Percentiles rank a stretch among this genome's conserved stretches.
phyloP scores from a whole-genome alignment of 2,113 vertebrate species.

The Mesembrinibis cayennensis region DNA sequence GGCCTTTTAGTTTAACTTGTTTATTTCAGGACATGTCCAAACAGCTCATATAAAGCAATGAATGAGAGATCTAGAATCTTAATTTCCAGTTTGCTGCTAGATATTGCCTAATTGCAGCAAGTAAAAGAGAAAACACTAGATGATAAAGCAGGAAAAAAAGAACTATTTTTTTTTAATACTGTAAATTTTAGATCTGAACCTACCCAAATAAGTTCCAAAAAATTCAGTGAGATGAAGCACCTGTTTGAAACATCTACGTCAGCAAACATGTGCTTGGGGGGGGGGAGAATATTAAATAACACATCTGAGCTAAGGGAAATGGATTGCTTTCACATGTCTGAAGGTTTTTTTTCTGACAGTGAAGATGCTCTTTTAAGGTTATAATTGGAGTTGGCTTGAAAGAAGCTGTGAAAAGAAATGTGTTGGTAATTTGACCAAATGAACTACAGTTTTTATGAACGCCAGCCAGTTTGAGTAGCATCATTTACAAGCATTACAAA shows the following conservation, averaged over 20 bases:
- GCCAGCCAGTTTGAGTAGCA: not conserved
- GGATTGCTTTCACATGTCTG: constrained; percentile 23
- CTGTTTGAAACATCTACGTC: not conserved
- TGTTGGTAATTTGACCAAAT: constrained; percentile 51
- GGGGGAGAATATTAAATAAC: not conserved
- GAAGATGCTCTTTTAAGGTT: constrained; percentile 54
- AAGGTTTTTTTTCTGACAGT: not conserved
- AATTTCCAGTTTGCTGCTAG: not conserved
- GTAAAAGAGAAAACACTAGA: not conserved
- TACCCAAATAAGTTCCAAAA: not conserved
- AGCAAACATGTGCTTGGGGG: not conserved
- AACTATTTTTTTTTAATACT: not conserved
- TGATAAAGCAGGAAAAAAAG: not conserved
- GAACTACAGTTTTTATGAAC: constrained; percentile 38
- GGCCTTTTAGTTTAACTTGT: not conserved
- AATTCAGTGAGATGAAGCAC: not conserved
- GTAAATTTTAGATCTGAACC: not conserved
- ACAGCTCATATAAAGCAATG: not conserved
- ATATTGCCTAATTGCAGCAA: not conserved
- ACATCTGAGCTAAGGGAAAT: not conserved
- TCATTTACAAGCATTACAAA: not conserved
- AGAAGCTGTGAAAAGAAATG: constrained; percentile 55
- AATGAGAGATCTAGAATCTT: not conserved
- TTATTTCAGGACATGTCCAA: not conserved
- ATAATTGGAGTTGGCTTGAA: constrained; percentile 44